Base-by-base conservation (phyloP, 1,140 invertebrate species). In the Lordiphosa collinella region DNA sequence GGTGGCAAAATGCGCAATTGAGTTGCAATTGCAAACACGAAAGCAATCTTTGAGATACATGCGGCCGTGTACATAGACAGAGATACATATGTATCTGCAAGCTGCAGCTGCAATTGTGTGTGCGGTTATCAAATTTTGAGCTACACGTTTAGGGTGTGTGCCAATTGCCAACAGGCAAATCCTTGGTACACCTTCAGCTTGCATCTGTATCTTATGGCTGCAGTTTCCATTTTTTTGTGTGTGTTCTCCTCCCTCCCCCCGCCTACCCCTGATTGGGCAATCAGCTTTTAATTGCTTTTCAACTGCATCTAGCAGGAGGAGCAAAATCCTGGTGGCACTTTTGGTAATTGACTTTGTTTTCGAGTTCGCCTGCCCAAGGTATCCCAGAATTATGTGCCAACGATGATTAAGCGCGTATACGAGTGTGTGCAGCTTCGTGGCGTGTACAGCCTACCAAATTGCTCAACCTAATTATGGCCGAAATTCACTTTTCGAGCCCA, bases 1-100 rank as follows among this genome's bases (percentile, higher is more conserved):
- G 84, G 84, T 84, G 73, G 70, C 64, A 86, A 82, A 29, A 71
- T 78, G 76, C 78, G 76, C 84, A 87, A 86, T 87, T 87, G 73
- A 87, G 76, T 74, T 82, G 76, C 82, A 86, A 86, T 86, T 78
- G 65, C 63, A 51, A 78, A 72, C 67, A 82, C 76, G 72, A 62
- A 84, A 67, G 50, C 78, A 82, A 75, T 80, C 66, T 78, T 78
- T 37, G 54, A 67, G 68, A 68, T 78, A 78, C 71, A 51, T 52
- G 43, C 37, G 41, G 25, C 48, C 32, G n/a, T 48, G 31, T 18
- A 40, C 29, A 16, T 32, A 31, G 12, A 7, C 25, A 29, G 3
- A 22, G n/a, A 44, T 12, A 36, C 11, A 31, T 34, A 59, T 44
- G 51, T 32, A 63, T 25, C 12, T 18, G 25, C 29, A 47, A 32